Evolutionary conservation across 2,113 vertebrate genomes (phyloP), one percentile per base, ranked within the genome.

Genomic region (Phylloscopus trochiloides): DNA sequence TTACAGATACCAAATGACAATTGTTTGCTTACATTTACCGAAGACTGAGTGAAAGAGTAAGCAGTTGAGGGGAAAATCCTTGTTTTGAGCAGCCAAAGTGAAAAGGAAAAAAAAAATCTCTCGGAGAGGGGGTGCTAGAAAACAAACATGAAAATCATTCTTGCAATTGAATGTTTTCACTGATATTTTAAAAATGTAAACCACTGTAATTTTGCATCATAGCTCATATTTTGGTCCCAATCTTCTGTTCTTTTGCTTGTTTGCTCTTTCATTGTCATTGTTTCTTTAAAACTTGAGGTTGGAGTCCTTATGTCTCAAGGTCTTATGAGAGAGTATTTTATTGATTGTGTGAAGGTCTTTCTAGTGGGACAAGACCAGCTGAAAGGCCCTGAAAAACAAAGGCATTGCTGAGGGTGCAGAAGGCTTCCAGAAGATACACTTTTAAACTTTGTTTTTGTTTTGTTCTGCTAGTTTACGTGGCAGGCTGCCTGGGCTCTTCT

Each of bases 361-460:
- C 47, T 76, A 85, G 72, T 13, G 40, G 38, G 28, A 72, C 92
- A 92, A 97, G 94, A 93, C 38, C 21, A 3, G 17, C 21, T 93
- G 48, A 71, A 92, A 89, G 84, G 7, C 90, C 62, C 57, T 76
- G 50, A 91, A 86, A 70, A 59, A 38, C 43, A 86, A 86, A 78
- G 28, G 25, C 78, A 50, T 78, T 86, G 77, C 81, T 0, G 13
- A 93, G 50, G 42, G 38, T 63, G 45, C 65, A 77, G 74, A 96
- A 96, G 63, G 45, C 93, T 97, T 92, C 76, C 83, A 88, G 43
- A 84, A 95, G 88, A 97, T 93, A 97, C 96, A 96, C 71, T 85
- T 86, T 72, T 74, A 80, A 93, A 91, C 34, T 73, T 48, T 84
- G 32, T 31, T 90, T 95, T 92, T 94, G 78, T 95, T 96, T 96